Evolutionary conservation across 2,113 vertebrate species (phyloP).

Genomic region (Tonatia bakeri): DNA sequence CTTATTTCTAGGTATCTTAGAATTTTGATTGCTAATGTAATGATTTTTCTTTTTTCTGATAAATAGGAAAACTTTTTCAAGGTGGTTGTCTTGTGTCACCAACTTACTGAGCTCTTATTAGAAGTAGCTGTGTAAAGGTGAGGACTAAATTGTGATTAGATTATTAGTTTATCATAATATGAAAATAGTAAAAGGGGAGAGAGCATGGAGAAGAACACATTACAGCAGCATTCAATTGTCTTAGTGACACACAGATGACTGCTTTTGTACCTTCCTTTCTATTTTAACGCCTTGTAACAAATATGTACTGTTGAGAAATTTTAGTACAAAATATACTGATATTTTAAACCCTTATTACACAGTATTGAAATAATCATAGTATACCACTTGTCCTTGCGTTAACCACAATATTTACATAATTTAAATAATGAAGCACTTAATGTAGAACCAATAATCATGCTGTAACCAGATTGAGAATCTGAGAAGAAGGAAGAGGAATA

Average conservation of each 20-base stretch:
- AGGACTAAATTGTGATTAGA: not conserved
- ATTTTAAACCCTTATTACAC: not conserved
- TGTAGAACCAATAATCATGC: not conserved
- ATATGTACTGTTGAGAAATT: not conserved
- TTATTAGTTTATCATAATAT: not conserved
- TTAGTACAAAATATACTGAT: not conserved
- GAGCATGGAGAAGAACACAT: not conserved
- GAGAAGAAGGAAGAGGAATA: not conserved
- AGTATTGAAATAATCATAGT: not conserved
- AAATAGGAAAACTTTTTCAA: not conserved
- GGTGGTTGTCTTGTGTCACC: not conserved
- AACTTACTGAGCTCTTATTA: not conserved
- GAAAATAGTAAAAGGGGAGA: not conserved
- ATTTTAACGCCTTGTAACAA: not conserved
- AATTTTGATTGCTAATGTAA: not conserved
- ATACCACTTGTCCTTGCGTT: not conserved
- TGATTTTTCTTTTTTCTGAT: not conserved
- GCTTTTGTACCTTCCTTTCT: not conserved
- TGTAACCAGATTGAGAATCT: slow-evolving; percentile 17
- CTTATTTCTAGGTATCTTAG: not conserved
- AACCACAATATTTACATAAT: not conserved
- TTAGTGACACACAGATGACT: not conserved
- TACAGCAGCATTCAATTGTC: not conserved
- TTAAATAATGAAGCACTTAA: not conserved
- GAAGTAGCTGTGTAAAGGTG: not conserved